These are phyloP conservation scores for Drosophila melanosoma DNA, from an alignment of 2,888 invertebrate species.

Conservation along the genomic window DNA sequence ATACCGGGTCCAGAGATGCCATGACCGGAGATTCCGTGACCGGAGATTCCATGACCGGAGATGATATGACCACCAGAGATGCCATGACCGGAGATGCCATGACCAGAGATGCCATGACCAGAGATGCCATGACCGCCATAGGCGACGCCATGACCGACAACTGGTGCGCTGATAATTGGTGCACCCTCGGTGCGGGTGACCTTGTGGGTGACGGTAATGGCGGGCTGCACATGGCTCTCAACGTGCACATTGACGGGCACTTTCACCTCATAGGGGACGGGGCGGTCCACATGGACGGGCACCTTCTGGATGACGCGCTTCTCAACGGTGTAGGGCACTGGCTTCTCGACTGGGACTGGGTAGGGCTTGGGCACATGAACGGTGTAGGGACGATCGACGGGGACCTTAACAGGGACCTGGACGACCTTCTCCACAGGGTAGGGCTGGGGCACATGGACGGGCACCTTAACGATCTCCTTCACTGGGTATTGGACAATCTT, in stretches of 20 bases:
- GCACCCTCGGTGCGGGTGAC: slow-evolving; percentile 57
- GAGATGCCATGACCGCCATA: slow-evolving; percentile 41
- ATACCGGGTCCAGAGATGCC: slow-evolving; percentile 19
- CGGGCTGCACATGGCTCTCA: slow-evolving; percentile 80
- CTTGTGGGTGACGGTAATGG: slow-evolving; percentile 62
- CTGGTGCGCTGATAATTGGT: slow-evolving; percentile 65
- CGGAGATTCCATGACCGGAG: slow-evolving; percentile 26
- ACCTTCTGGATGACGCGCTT: slow-evolving; percentile 86
- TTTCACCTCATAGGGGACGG: slow-evolving; percentile 89
- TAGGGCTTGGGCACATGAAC: slow-evolving; percentile 87
- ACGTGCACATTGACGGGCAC: slow-evolving; percentile 86
- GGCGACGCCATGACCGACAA: slow-evolving; percentile 45
- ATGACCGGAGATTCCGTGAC: slow-evolving; percentile 43
- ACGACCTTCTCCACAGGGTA: slow-evolving; percentile 88
- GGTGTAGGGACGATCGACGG: slow-evolving; percentile 89
- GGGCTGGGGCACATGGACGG: slow-evolving; percentile 86
- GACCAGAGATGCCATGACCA: slow-evolving; percentile 44
- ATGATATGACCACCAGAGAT: slow-evolving; percentile 33
- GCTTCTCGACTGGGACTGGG: slow-evolving; percentile 87
- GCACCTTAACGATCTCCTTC: slow-evolving; percentile 91
- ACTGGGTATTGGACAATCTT: slow-evolving; percentile 92
- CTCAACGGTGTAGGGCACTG: slow-evolving; percentile 88
- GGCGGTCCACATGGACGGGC: slow-evolving; percentile 88
- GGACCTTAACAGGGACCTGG: slow-evolving; percentile 88
- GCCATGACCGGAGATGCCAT: slow-evolving; percentile 44